Evolutionary conservation across 2,113 vertebrate species (phyloP).

Genomic region (Perca schrenkii): DNA sequence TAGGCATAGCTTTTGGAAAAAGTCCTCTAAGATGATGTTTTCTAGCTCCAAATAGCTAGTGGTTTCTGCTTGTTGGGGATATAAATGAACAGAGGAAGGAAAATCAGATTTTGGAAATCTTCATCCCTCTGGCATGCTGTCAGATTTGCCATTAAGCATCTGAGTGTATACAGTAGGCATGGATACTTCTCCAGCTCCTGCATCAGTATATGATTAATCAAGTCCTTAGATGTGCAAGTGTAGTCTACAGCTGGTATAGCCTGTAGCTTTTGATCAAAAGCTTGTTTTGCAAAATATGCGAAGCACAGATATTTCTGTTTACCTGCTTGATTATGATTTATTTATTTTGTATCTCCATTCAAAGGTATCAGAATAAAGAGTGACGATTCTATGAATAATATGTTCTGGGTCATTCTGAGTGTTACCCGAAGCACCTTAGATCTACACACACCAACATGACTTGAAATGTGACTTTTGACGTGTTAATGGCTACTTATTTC

Average conservation of each 20-base stretch:
- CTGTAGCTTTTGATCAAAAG: constrained; percentile 43
- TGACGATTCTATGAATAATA: constrained; percentile 40
- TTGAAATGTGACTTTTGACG: background rate
- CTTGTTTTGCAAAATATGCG: constrained; percentile 32
- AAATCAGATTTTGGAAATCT: constrained; percentile 9
- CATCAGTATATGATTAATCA: constrained; percentile 32
- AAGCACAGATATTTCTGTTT: constrained; percentile 41
- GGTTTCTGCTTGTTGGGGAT: constrained; percentile 3
- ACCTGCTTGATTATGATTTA: constrained; percentile 38
- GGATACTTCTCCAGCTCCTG: constrained; percentile 39
- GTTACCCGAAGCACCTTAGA: background rate
- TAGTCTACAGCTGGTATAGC: constrained; percentile 27
- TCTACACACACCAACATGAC: background rate
- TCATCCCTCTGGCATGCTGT: constrained; percentile 16
- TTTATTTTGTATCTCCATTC: constrained; percentile 35
- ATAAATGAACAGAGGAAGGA: constrained; percentile 16
- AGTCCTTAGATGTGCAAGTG: constrained; percentile 39
- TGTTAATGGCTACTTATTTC: background rate
- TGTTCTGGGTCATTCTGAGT: constrained; percentile 11
- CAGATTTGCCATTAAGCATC: constrained; percentile 42
- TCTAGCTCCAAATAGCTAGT: background rate
- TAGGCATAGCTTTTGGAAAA: constrained; percentile 8
- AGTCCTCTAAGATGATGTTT: background rate
- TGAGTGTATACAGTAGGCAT: constrained; percentile 38
- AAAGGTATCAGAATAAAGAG: constrained; percentile 64